These are phyloP conservation scores for Sphinx pinastri DNA, from an alignment of 2,888 invertebrate species.

Conservation along the genomic window DNA sequence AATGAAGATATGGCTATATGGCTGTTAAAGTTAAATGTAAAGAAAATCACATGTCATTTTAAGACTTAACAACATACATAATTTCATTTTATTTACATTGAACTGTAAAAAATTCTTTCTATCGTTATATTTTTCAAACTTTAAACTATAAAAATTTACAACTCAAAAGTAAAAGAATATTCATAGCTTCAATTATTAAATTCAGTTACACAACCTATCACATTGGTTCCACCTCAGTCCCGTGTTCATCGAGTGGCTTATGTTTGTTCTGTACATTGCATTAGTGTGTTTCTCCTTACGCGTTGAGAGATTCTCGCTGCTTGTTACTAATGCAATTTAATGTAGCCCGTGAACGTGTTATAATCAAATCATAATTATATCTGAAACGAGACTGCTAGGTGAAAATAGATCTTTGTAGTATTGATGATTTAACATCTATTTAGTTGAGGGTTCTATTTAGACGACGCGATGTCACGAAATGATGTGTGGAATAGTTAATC, in stretches of 20 bases:
- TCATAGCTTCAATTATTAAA: no score
- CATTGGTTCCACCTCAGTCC: not conserved
- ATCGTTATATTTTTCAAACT: no score
- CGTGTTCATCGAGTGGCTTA: conserved; percentile 47
- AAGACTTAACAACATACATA: no score
- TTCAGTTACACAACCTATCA: not conserved
- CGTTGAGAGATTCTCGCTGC: conserved; percentile 36
- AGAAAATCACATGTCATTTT: not conserved
- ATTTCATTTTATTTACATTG: no score
- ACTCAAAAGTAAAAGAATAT: no score
- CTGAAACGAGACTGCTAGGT: not conserved
- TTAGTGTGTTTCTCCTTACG: conserved; percentile 46
- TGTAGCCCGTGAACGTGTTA: conserved; percentile 30
- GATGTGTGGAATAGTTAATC: no score
- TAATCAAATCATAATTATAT: conserved; percentile 10
- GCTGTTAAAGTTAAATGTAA: not conserved
- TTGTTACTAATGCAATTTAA: conserved; percentile 41
- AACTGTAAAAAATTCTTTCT: no score
- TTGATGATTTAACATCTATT: no score
- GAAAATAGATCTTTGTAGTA: no score
- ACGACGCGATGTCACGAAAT: no score
- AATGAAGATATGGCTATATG: not conserved
- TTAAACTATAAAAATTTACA: no score
- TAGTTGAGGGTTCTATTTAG: no score
- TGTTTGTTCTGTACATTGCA: conserved; percentile 50